Base-by-base conservation (phyloP, 2,797 vertebrate species). In the Phyllotis vaccarum region DNA sequence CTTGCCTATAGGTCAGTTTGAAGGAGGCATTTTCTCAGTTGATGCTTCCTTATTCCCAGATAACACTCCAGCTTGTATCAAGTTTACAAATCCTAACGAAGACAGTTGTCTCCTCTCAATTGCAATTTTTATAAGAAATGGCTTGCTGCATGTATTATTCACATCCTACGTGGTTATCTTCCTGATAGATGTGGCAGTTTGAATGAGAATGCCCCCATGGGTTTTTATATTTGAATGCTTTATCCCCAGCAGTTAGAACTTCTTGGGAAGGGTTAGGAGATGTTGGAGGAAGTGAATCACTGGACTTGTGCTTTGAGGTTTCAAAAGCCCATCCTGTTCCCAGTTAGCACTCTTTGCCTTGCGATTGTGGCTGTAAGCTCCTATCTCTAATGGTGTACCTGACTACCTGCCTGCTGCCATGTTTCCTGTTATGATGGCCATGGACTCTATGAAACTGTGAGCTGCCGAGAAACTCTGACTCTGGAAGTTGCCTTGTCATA, bases 41-140 rank as follows among this genome's bases (percentile, higher is more conserved):
- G 21, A 80, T 81, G 56, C 4, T 16, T 40, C 37, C 24, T 60
- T 14, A n/a, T 43, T 60, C 37, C 37, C 17, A 62, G 37, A 43
- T 16, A 24, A 34, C 13, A 80, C 6, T 1, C 54, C 2, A 3
- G n/a, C 54, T 81, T 37, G 54, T 4, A 12, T 58, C n/a, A 27
- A 58, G n/a, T 81, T 58, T 58, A 58, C 54, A n/a, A 58, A 81
- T 19, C 37, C 8, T 82, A 40, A 29, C 14, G 9, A 82, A 4
- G 24, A 62, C 3, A 10, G 8, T 79, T 89, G 66, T 58, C 79
- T 62, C 86, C 16, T 66, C 11, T 68, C 9, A 22, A 40, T 93
- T 86, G 58, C 9, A 91, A 75, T 93, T 91, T 95, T 87, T 52
- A 4, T 89, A 93, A 92, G n/a, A 95, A 87, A 91, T 64, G 6